Evolutionary conservation across 2,113 vertebrate genomes (phyloP).

Genomic region (Paramormyrops kingsleyae): DNA sequence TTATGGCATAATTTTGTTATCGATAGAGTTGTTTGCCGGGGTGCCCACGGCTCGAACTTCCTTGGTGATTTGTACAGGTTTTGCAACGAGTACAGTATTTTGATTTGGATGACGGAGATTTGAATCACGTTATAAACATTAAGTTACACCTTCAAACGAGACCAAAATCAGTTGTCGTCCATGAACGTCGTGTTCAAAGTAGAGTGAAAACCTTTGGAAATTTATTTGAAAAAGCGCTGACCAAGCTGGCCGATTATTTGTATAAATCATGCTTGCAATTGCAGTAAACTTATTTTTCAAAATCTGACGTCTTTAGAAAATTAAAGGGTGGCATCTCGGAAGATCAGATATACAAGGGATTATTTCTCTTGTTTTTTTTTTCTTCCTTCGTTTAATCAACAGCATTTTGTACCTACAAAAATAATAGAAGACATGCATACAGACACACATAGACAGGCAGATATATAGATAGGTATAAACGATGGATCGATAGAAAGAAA

Average conservation of each 20-base stretch:
- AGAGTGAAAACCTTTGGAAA: not conserved
- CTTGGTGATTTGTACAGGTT: not conserved
- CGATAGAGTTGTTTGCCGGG: not conserved
- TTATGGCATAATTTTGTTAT: not conserved
- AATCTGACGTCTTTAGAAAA: not conserved
- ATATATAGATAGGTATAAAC: not conserved
- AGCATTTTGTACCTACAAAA: not conserved
- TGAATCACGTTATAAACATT: not conserved
- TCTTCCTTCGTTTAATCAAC: not conserved
- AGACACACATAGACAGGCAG: not conserved
- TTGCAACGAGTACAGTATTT: not conserved
- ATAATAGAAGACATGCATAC: not conserved
- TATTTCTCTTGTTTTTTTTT: not conserved
- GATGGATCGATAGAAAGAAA: not conserved
- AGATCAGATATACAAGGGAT: not conserved
- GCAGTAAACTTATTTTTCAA: not conserved
- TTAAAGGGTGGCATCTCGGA: not conserved
- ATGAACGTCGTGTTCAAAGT: not conserved
- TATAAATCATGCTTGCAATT: not conserved
- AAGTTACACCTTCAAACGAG: not conserved
- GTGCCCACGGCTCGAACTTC: not conserved
- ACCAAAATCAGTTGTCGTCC: not conserved
- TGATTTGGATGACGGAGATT: not conserved
- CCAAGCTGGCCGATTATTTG: not conserved
- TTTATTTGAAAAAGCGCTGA: not conserved